Evolutionary conservation across 2,888 invertebrate species (phyloP).

Genomic region (Heliothis peltigera): DNA sequence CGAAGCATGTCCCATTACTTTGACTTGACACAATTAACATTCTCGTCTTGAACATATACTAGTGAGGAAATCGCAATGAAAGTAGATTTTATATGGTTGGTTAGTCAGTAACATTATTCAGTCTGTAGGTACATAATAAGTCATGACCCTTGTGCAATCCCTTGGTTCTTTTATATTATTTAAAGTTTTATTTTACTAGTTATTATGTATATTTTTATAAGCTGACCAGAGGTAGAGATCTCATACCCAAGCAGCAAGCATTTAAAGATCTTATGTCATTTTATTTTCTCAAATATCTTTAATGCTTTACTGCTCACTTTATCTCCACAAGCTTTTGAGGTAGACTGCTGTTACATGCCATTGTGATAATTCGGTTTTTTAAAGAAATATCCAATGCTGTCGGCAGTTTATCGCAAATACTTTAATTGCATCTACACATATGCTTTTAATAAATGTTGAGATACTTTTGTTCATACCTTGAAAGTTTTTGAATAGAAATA

Average conservation of each 20-base stretch:
- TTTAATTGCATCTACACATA: conserved; percentile 16
- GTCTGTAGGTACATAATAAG: conserved; percentile 60
- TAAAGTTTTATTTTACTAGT: conserved; percentile 59
- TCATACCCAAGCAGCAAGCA: conserved; percentile 50
- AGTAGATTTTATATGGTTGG: conserved; percentile 74
- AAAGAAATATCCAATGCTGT: not conserved
- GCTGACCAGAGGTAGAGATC: conserved; percentile 63
- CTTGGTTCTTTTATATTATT: conserved; percentile 64
- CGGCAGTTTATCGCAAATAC: conserved; percentile 17
- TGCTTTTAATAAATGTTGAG: conserved; percentile 46
- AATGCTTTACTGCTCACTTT: conserved; percentile 27
- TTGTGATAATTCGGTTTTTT: conserved; percentile 6
- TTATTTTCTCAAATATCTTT: conserved; percentile 27
- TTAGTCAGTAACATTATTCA: conserved; percentile 61
- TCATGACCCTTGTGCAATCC: conserved; percentile 67
- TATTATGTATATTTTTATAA: conserved; percentile 52
- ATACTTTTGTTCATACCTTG: not conserved
- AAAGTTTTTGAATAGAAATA: not conserved
- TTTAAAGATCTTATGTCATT: conserved; percentile 42
- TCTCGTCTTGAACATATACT: conserved; percentile 38
- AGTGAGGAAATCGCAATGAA: conserved; percentile 54
- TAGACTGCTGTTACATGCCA: conserved; percentile 21
- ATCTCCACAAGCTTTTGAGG: conserved; percentile 18
- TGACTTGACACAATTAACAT: conserved; percentile 39
- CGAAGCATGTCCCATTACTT: conserved; percentile 34